phyloP scores from a whole-genome alignment of 1,140 invertebrate genomes.

The Lordiphosa collinella region DNA sequence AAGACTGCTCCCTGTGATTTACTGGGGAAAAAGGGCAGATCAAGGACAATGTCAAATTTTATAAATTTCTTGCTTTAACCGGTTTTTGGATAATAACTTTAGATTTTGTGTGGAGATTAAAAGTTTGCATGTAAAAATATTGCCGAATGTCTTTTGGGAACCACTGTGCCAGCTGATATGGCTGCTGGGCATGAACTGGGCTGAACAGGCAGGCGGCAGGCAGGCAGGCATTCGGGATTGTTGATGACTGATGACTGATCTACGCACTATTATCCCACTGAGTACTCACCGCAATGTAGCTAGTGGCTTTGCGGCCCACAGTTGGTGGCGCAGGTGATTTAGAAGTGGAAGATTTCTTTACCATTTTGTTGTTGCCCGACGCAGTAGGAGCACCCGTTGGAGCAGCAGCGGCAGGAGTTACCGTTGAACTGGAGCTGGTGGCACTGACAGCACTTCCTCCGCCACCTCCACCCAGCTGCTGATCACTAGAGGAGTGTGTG shows the following conservation, averaged over 20 bases:
- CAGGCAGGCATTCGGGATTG: slow-evolving; percentile 28
- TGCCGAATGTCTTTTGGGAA: no score
- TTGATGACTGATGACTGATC: slow-evolving; percentile 30
- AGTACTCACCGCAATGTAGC: slow-evolving; percentile 83
- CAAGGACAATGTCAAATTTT: no score
- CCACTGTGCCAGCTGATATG: slow-evolving; percentile 9
- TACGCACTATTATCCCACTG: slow-evolving; percentile 71
- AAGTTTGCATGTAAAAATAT: no score
- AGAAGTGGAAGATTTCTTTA: slow-evolving; percentile 76
- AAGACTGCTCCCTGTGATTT: no score
- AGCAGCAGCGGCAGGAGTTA: slow-evolving; percentile 26
- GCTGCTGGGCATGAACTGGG: slow-evolving; percentile 13
- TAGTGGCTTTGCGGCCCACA: slow-evolving; percentile 82
- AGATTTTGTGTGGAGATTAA: no score
- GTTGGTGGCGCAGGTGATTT: slow-evolving; percentile 81
- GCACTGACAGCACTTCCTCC: slow-evolving; percentile 14
- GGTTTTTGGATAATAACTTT: no score
- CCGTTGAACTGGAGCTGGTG: slow-evolving; percentile 22
- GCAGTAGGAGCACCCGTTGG: background rate
- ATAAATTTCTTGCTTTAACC: no score
- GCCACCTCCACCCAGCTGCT: slow-evolving; percentile 15
- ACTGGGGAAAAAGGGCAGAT: no score
- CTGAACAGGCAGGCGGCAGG: slow-evolving; percentile 17
- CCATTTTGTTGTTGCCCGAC: slow-evolving; percentile 48
- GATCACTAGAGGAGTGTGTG: slow-evolving; percentile 51